Evolutionary conservation across 1,140 invertebrate species (phyloP).

Genomic region (Kradibia gibbosae): DNA sequence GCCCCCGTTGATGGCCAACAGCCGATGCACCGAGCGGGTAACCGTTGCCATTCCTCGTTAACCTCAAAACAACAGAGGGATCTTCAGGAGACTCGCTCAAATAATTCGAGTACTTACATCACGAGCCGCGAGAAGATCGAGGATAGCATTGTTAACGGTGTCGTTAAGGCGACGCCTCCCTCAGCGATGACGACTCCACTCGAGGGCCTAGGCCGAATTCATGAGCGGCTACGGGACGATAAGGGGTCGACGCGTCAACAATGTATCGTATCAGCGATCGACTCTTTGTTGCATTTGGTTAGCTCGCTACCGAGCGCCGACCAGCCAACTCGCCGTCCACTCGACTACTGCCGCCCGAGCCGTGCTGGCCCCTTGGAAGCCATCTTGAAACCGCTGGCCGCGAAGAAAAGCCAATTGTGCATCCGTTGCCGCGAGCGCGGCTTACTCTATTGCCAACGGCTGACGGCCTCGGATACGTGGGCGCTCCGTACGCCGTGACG

Average conservation of each 20-base stretch:
- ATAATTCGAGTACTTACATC: slow-evolving; percentile 77
- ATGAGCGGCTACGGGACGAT: no score
- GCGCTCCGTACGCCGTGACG: slow-evolving; percentile 57
- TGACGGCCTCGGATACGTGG: slow-evolving; percentile 53
- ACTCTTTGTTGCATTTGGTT: no score
- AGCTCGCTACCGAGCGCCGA: background rate
- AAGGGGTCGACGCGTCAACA: background rate
- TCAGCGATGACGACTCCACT: background rate
- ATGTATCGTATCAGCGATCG: background rate
- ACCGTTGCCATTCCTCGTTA: background rate
- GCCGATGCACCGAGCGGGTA: background rate
- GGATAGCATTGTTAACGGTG: slow-evolving; percentile 78
- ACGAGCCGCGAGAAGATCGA: slow-evolving; percentile 81
- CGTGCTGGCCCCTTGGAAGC: slow-evolving; percentile 55
- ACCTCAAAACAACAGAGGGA: slow-evolving; percentile 22
- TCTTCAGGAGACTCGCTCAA: background rate
- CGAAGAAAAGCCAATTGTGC: slow-evolving; percentile 67
- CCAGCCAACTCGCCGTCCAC: background rate
- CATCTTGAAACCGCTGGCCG: slow-evolving; percentile 42
- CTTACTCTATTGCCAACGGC: no score
- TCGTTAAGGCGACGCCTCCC: background rate
- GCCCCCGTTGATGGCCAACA: no score
- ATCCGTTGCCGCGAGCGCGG: background rate
- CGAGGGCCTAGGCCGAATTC: no score
- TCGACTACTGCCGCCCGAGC: slow-evolving; percentile 54